These are phyloP conservation scores for Cyaniris semiargus DNA, from an alignment of 2,888 invertebrate genomes.

Conservation along the genomic window DNA sequence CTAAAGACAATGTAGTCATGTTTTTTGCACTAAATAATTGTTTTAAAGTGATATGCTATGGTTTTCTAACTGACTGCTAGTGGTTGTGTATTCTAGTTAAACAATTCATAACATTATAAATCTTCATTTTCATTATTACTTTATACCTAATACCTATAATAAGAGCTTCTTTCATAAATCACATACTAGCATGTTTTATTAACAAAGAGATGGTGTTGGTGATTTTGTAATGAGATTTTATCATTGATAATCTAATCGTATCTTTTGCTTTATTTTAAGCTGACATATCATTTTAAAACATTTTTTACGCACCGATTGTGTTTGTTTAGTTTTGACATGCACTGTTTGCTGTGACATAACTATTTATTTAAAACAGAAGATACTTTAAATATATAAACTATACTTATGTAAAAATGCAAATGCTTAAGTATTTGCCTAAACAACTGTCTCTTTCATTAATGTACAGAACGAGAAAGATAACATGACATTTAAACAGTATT, in stretches of 20 bases:
- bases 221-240: background rate
- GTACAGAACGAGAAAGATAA: background rate
- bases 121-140: no score
- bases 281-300: slow-evolving; percentile 7
- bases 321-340: background rate
- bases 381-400: no score
- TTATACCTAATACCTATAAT: background rate
- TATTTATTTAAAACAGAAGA: background rate
- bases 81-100: background rate
- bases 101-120: background rate
- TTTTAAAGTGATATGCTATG: background rate
- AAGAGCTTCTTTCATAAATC: background rate
- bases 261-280: background rate
- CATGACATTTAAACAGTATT: background rate
- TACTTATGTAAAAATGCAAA: no score
- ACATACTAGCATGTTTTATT: background rate
- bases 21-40: background rate
- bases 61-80: background rate
- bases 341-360: background rate
- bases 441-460: no score
- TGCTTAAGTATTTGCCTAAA: no score
- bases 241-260: background rate
- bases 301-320: background rate
- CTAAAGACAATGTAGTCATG: background rate
- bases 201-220: background rate